phyloP scores from a whole-genome alignment of 2,888 invertebrate genomes.

The Adelognathus sp. region DNA sequence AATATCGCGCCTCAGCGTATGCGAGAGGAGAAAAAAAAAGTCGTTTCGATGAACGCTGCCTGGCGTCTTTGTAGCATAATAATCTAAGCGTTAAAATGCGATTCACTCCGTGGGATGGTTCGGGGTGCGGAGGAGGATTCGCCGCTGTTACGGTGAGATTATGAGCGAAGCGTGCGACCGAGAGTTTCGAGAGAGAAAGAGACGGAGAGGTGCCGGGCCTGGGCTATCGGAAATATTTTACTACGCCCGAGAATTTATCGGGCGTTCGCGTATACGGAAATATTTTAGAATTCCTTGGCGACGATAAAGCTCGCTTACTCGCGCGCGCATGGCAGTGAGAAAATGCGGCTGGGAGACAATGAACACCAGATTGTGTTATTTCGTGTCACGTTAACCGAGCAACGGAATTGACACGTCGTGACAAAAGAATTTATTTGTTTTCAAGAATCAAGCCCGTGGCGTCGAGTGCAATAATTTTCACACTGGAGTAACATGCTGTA shows the following conservation, averaged over 20 bases:
- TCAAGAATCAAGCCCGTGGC: no score
- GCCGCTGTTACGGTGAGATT: conserved; percentile 50
- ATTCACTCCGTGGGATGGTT: conserved; percentile 11
- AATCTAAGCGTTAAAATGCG: conserved; percentile 45
- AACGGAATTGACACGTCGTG: background rate
- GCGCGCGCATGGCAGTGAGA: conserved; percentile 39
- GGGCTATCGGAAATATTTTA: conserved; percentile 77
- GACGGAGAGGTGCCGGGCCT: conserved; percentile 42
- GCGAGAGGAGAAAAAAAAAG: background rate
- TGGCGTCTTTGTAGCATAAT: conserved; percentile 27
- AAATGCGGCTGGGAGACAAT: conserved; percentile 40
- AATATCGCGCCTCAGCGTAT: background rate
- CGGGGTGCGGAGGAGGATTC: background rate
- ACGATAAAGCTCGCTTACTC: conserved; percentile 39
- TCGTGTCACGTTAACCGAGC: conserved; percentile 2
- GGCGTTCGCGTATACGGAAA: conserved; percentile 72
- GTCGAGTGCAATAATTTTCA: no score
- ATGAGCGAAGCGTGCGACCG: conserved; percentile 57
- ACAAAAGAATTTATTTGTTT: background rate
- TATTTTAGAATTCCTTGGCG: conserved; percentile 76
- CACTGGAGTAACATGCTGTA: no score
- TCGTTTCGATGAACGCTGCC: background rate
- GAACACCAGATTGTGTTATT: conserved; percentile 16
- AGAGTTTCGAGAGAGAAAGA: conserved; percentile 64
- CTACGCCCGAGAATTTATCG: conserved; percentile 76